Conservation (phyloP, 2,113 vertebrate species). For the Felis catus region F.catus_Fca126_mat1.0 CM031413.1:4806001-4806500, state of each 20-base stretch:
- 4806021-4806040: neutral
- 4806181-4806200: neutral
- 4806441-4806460: neutral
- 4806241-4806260: neutral
- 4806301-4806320: neutral
- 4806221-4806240: neutral
- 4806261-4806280: neutral
- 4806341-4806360: neutral
- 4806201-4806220: neutral
- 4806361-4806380: neutral
- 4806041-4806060: neutral
- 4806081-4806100: neutral
- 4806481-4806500: neutral
- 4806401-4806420: neutral
- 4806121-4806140: neutral
- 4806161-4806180: neutral
- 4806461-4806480: neutral
- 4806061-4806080: neutral
- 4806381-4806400: too few species aligned
- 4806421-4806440: neutral
- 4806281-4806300: neutral
- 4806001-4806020: neutral
- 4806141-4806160: neutral
- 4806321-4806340: too few species aligned
- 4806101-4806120: neutral